Base-by-base conservation (phyloP, 2,888 invertebrate species). In the Euzophera pinguis region DNA sequence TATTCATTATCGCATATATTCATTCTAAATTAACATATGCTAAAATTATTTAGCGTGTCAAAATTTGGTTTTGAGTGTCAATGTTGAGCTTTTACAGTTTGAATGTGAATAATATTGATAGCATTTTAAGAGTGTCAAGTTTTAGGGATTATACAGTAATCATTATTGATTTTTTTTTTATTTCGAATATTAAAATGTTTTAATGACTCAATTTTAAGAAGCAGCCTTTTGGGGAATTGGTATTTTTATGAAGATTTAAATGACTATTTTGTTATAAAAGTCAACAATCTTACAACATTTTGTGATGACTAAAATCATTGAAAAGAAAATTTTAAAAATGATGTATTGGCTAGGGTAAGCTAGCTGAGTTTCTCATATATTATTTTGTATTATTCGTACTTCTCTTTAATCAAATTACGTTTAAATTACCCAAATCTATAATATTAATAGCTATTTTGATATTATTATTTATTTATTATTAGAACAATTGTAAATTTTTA, bases 1-100 rank as follows among this genome's bases (percentile, higher is more conserved):
- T 48, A 48, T 48, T 47, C 45, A 32, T 45, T 45, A 45, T 14
- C 14, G 32, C 16, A 43, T n/a, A n/a, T 42, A 22, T 43, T 43
- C 29, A 43, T 45, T 45, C 45, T 8, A 16, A 34, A 45, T 45
- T 16, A 45, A 14, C 32, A 32, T 45, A 45, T 45, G 45, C 45
- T 45, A 45, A 45, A 45, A 45, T 45, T 34, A 34, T 45, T 7
- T 45, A 14, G 45, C 45, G 45, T 45, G 45, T 45, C 45, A 45
- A 16, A 43, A 45, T 32, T 45, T 34, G 45, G 32, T 32, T 32
- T 45, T 45, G 14, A 10, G 32, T 10, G 45, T 45, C 45, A 16
- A 14, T 16, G 14, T 32, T 32, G 16, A 12, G 34, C 32, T 10
- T 45, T 13, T 45, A 45, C 45, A 45, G 32, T 45, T 45, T 10